These are phyloP conservation scores for Rhinichthys klamathensis DNA, from an alignment of 2,113 vertebrate species.

Conservation along the genomic window DNA sequence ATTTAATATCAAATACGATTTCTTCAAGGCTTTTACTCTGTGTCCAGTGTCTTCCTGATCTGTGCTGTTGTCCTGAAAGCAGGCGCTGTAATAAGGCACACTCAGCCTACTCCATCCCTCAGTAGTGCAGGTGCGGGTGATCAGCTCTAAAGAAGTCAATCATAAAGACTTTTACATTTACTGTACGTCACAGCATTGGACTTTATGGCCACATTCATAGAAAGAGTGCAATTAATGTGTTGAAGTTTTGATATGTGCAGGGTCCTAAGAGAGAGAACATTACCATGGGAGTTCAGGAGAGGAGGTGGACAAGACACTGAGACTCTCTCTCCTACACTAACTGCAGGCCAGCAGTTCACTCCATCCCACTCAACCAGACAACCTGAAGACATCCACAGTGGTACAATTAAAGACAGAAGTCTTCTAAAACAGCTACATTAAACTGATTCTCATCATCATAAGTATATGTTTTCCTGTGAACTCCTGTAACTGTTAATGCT, in stretches of 20 bases:
- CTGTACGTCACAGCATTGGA: background rate
- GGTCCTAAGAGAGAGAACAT: background rate
- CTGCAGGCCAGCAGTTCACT: constrained; percentile 68
- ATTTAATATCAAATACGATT: background rate
- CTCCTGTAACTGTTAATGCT: background rate
- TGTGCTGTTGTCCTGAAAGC: constrained; percentile 61
- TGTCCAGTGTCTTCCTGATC: constrained; percentile 43
- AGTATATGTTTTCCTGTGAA: background rate
- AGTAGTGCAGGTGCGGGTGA: constrained; percentile 68
- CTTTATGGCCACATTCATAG: background rate
- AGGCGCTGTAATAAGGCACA: constrained; percentile 64
- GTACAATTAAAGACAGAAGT: background rate
- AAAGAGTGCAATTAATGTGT: background rate
- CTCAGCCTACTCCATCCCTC: constrained; percentile 68
- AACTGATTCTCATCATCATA: background rate
- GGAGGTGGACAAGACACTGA: constrained; percentile 61
- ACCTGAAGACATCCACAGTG: constrained; percentile 52
- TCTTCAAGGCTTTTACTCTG: constrained; percentile 56
- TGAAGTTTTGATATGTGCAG: background rate
- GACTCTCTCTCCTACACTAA: constrained; percentile 49
- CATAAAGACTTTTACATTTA: constrained; percentile 1
- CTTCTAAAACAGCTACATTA: background rate
- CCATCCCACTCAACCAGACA: constrained; percentile 73
- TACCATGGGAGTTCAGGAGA: constrained; percentile 63
- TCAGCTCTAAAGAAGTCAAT: constrained; percentile 56